A percentile compares a stretch with the other conserved stretches of the same genome.
Conservation (phyloP, 2,113 vertebrate genomes). For the Leptobrachium leishanense region DNA sequence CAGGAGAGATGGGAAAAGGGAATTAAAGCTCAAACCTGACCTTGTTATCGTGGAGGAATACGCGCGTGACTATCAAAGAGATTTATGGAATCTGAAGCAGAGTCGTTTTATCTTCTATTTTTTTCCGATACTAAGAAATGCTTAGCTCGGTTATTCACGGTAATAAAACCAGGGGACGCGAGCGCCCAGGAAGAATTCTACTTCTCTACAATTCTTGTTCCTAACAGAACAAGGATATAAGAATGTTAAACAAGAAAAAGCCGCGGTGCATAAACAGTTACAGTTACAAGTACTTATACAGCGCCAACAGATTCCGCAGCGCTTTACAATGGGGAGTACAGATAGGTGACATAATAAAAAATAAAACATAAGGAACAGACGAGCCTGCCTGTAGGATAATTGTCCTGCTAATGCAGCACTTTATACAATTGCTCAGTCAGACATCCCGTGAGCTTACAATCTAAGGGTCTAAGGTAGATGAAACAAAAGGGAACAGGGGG, state of each 20-base stretch:
- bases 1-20: conserved; percentile 30
- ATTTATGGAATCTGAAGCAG: conserved; percentile 35
- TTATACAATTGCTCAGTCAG: too few relatives aligned
- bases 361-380: too few relatives aligned
- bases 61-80: conserved; percentile 23
- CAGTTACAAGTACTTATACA: too few relatives aligned
- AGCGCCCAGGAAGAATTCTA: not conserved
- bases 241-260: not conserved
- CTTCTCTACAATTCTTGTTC: not conserved
- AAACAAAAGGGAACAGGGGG: too few relatives aligned
- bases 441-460: too few relatives aligned
- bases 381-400: too few relatives aligned
- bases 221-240: not conserved
- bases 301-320: too few relatives aligned
- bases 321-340: too few relatives aligned
- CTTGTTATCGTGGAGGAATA: conserved; percentile 34
- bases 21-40: conserved; percentile 29
- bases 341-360: too few relatives aligned
- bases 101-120: conserved; percentile 16
- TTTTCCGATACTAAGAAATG: conserved; percentile 20
- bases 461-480: too few relatives aligned
- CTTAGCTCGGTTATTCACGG: not conserved
- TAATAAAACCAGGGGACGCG: not conserved
- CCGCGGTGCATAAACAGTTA: too few relatives aligned
- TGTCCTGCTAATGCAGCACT: too few relatives aligned